phyloP scores from a whole-genome alignment of 1,140 invertebrate genomes.

The Apis mellifera region DNA sequence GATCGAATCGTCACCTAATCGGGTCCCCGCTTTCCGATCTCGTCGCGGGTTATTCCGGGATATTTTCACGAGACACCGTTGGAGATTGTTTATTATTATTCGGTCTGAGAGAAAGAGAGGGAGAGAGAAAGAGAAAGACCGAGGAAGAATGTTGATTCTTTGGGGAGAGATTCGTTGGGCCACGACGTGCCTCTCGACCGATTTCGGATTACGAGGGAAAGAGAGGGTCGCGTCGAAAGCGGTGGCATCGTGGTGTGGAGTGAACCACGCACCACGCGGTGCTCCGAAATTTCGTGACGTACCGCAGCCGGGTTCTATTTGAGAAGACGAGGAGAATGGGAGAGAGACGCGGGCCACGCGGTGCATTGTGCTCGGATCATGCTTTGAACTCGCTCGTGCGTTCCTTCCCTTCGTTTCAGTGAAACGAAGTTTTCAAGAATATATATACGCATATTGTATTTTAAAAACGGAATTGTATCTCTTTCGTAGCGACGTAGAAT shows the following conservation, averaged over 20 bases:
- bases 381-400: background rate
- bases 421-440: background rate
- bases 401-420: background rate
- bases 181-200: background rate
- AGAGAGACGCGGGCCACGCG: background rate
- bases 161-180: background rate
- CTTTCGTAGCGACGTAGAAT: background rate
- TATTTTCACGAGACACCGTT: background rate
- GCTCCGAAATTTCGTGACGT: background rate
- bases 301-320: constrained; percentile 1
- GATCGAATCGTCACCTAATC: constrained; percentile 26
- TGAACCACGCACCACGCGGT: background rate
- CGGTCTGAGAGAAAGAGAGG: background rate
- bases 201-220: background rate
- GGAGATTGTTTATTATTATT: constrained; percentile 16
- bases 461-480: no score
- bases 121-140: no score
- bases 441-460: no score
- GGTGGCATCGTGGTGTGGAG: background rate
- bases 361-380: background rate
- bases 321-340: background rate
- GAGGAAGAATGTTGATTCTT: background rate
- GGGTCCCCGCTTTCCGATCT: background rate
- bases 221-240: constrained; percentile 24
- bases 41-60: background rate